Evolutionary conservation across 1,140 invertebrate species (phyloP).

Genomic region (Drosophila murphyi): DNA sequence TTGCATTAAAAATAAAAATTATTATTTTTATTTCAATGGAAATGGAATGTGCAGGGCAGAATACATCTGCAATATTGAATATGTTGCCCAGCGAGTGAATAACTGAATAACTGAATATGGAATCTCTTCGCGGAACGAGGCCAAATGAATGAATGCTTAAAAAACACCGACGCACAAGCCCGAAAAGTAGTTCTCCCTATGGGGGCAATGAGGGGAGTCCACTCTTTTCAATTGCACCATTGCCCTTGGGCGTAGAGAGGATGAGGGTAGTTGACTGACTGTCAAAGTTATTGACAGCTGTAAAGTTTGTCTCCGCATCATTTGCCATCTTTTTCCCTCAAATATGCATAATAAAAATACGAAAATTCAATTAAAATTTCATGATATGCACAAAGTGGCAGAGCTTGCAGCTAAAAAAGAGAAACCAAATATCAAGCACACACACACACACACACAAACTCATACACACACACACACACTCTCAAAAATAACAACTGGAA

Average conservation of each 20-base stretch:
- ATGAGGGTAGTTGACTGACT: constrained; percentile 6
- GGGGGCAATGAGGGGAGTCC: not conserved
- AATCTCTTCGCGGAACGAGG: constrained; percentile 35
- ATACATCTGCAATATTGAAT: constrained; percentile 60
- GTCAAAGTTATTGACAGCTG: constrained; percentile 79
- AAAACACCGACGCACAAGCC: constrained; percentile 55
- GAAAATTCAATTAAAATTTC: constrained; percentile 81
- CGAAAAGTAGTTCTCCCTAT: constrained; percentile 69
- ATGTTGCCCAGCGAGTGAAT: constrained; percentile 22
- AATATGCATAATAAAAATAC: constrained; percentile 71
- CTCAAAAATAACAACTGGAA: not conserved
- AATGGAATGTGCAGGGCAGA: constrained; percentile 23
- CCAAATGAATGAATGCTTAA: constrained; percentile 54
- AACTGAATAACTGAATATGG: constrained; percentile 64
- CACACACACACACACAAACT: not conserved
- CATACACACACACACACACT: not conserved
- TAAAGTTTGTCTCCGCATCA: constrained; percentile 61
- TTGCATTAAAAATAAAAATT: constrained; percentile 72
- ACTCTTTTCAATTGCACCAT: constrained; percentile 55
- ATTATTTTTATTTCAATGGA: constrained; percentile 16
- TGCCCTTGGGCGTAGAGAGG: constrained; percentile 8
- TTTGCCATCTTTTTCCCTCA: constrained; percentile 43
- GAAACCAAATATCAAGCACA: constrained; percentile 50
- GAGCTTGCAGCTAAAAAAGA: constrained; percentile 25
- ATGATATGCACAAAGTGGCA: constrained; percentile 70